These are phyloP conservation scores for Pogonocichla stellata DNA, from an alignment of 2,113 vertebrate genomes.

Conservation along the genomic window DNA sequence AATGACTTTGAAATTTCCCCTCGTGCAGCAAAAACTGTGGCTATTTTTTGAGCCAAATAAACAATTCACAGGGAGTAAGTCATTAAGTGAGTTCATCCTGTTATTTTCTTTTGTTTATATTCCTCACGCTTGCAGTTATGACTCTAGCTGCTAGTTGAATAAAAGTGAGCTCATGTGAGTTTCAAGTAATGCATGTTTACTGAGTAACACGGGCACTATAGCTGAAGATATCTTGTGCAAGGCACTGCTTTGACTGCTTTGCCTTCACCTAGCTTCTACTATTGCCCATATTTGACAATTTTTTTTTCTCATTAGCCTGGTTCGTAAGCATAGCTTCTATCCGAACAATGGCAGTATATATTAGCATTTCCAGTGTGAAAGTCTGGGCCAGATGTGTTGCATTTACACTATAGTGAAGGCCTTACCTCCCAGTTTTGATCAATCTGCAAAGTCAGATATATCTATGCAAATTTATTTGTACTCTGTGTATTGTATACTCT, in stretches of 20 bases:
- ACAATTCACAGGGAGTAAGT: not conserved
- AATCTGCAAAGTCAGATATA: not conserved
- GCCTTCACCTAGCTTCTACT: not conserved
- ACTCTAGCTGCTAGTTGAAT: not conserved
- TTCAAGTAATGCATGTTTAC: not conserved
- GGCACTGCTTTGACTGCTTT: not conserved
- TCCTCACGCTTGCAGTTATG: not conserved
- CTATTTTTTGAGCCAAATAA: not conserved
- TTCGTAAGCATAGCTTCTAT: not conserved
- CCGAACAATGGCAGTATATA: no score
- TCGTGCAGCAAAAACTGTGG: not conserved
- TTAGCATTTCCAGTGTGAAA: not conserved
- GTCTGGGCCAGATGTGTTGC: not conserved
- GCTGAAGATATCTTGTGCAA: not conserved
- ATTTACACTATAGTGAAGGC: not conserved
- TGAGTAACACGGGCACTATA: not conserved
- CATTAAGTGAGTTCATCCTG: not conserved
- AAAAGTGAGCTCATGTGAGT: not conserved
- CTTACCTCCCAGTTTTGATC: not conserved
- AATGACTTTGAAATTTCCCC: not conserved
- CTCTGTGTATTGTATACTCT: not conserved
- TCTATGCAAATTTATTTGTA: not conserved
- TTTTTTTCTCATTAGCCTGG: not conserved
- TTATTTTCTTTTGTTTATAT: not conserved
- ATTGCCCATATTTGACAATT: rapidly evolving